Evolutionary conservation across 2,113 vertebrate genomes (phyloP).

Genomic region (Panthera uncia): DNA sequence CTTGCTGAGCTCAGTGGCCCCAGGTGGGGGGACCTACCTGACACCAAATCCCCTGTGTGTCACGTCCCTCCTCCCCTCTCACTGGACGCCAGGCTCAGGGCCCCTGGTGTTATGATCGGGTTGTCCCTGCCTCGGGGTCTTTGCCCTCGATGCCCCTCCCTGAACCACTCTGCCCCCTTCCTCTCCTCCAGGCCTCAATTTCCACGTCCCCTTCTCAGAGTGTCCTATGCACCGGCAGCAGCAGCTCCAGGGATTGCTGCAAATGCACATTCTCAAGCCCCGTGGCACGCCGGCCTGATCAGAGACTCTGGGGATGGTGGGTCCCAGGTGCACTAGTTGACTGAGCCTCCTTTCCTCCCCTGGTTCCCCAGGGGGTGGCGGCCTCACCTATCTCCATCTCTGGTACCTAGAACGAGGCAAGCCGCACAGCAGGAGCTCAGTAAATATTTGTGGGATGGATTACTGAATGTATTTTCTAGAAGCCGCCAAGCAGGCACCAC

Average conservation of each 20-base stretch:
- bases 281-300: accelerated
- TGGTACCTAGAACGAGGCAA: neutral
- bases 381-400: neutral
- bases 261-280: neutral
- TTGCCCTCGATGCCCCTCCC: no score
- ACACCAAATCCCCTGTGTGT: accelerated
- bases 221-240: no score
- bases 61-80: neutral
- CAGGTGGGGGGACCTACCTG: accelerated
- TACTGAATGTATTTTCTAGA: neutral
- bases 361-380: accelerated
- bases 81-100: neutral
- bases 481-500: neutral
- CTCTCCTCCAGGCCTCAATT: neutral
- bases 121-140: accelerated
- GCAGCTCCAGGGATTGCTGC: neutral
- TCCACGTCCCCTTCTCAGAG: neutral
- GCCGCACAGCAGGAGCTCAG: neutral
- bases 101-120: accelerated
- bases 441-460: neutral
- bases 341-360: accelerated
- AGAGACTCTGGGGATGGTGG: neutral
- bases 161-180: no score
- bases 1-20: accelerated
- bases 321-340: accelerated